These are phyloP conservation scores for Thyatira batis DNA, from an alignment of 2,888 invertebrate genomes.

Conservation along the genomic window DNA sequence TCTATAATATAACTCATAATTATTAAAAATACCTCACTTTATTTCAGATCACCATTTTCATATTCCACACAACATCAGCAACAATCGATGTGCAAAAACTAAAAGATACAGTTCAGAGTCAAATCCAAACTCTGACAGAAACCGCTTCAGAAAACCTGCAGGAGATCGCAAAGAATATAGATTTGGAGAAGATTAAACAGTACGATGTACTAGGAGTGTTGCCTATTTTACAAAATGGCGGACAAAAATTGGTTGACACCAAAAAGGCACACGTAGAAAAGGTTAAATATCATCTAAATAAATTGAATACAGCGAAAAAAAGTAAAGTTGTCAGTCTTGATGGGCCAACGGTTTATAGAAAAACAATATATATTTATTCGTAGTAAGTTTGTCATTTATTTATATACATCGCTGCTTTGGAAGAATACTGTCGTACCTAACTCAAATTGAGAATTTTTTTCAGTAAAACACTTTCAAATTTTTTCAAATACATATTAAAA, in stretches of 20 bases:
- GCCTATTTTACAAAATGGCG: conserved; percentile 38
- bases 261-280: conserved; percentile 21
- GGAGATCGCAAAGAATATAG: conserved; percentile 45
- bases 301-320: conserved; percentile 15
- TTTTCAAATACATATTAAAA: no score
- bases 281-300: conserved; percentile 23
- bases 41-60: conserved; percentile 54
- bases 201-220: conserved; percentile 46
- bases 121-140: conserved; percentile 37
- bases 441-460: no score
- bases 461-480: no score
- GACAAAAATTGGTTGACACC: conserved; percentile 21
- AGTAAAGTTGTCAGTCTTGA: neutral
- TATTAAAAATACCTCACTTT: neutral
- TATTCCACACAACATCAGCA: conserved; percentile 45
- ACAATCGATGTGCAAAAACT: conserved; percentile 56
- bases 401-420: conserved; percentile 38
- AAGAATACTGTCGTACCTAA: no score
- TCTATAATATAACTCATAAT: neutral
- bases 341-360: neutral
- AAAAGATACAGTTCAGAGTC: conserved; percentile 46
- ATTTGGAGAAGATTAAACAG: conserved; percentile 48
- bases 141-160: conserved; percentile 34
- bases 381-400: neutral
- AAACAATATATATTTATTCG: neutral